A percentile compares a stretch with the other conserved stretches of the same genome.
Evolutionary conservation across 1,140 invertebrate genomes (phyloP).

Genomic region (Drosophila tristis): DNA sequence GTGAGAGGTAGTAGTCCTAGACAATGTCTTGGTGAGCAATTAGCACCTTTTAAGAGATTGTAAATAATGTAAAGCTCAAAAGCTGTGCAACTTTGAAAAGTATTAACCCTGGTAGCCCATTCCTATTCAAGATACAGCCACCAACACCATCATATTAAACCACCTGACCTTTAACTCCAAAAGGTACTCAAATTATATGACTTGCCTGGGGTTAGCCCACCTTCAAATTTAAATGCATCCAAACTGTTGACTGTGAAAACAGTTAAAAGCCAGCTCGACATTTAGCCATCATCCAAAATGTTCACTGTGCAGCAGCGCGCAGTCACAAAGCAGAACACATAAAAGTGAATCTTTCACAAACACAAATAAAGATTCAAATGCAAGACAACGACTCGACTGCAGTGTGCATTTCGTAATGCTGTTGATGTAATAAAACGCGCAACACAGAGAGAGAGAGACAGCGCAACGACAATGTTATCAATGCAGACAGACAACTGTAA

Average conservation of each 20-base stretch:
- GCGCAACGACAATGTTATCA: slow-evolving; percentile 55
- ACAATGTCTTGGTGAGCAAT: slow-evolving; percentile 23
- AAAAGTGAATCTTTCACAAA: slow-evolving; percentile 69
- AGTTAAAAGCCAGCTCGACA: slow-evolving; percentile 1
- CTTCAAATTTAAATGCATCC: slow-evolving; percentile 6
- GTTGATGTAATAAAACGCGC: slow-evolving; percentile 72
- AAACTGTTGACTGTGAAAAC: slow-evolving; percentile 15
- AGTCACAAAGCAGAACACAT: slow-evolving; percentile 34
- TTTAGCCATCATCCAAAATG: slow-evolving; percentile 23
- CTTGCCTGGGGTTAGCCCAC: too few species aligned
- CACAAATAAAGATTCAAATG: slow-evolving; percentile 49
- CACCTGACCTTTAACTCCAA: too few species aligned
- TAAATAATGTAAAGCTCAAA: too few species aligned
- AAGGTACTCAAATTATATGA: too few species aligned
- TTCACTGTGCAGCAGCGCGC: slow-evolving; percentile 35
- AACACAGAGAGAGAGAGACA: slow-evolving; percentile 4
- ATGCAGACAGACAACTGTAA: slow-evolving; percentile 44
- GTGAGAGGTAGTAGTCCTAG: slow-evolving; percentile 14
- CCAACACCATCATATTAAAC: too few species aligned
- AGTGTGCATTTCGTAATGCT: slow-evolving; percentile 69
- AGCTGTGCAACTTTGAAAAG: too few species aligned
- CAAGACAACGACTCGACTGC: slow-evolving; percentile 34
- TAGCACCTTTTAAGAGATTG: slow-evolving; percentile 9
- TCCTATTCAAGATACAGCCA: too few species aligned
- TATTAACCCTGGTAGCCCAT: too few species aligned